These are phyloP conservation scores for Odontocolon sp. DNA, from an alignment of 2,888 invertebrate genomes.

Conservation along the genomic window DNA sequence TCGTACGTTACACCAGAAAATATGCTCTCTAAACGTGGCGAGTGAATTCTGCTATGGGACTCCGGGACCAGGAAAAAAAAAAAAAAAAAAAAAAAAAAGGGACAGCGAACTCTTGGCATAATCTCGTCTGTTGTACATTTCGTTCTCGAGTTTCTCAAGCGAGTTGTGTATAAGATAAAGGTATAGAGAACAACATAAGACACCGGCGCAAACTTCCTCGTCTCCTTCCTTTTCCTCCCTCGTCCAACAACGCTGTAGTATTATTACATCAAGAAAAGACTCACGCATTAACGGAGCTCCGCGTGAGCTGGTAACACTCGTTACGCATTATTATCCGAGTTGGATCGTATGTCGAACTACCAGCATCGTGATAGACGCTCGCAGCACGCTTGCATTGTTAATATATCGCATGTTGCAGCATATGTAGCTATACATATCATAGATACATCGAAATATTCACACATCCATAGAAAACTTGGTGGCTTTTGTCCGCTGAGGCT, in stretches of 20 bases:
- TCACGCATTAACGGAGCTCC: slow-evolving; percentile 28
- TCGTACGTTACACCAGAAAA: neutral
- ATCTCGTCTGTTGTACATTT: neutral
- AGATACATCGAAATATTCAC: neutral
- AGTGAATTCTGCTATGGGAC: neutral
- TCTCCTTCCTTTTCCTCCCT: slow-evolving; percentile 23
- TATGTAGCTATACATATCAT: neutral
- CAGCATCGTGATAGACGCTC: slow-evolving; percentile 2
- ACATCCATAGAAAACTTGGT: neutral
- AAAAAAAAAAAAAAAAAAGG: neutral
- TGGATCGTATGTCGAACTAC: slow-evolving; percentile 31
- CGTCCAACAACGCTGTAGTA: neutral
- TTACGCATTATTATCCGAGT: slow-evolving; percentile 33
- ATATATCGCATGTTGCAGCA: neutral
- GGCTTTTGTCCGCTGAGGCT: slow-evolving; percentile 25
- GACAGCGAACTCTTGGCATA: neutral
- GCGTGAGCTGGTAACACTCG: slow-evolving; percentile 22
- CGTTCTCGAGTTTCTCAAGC: slow-evolving; percentile 19
- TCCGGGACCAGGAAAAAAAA: neutral
- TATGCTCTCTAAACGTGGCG: neutral
- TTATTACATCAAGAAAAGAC: slow-evolving; percentile 16
- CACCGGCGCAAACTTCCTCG: neutral
- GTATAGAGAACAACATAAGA: slow-evolving; percentile 13
- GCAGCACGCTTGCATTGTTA: slow-evolving; percentile 27
- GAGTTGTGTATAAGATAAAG: slow-evolving; percentile 10